Conservation (phyloP, 2,797 vertebrate species). For the Aplochiton taeniatus region DNA sequence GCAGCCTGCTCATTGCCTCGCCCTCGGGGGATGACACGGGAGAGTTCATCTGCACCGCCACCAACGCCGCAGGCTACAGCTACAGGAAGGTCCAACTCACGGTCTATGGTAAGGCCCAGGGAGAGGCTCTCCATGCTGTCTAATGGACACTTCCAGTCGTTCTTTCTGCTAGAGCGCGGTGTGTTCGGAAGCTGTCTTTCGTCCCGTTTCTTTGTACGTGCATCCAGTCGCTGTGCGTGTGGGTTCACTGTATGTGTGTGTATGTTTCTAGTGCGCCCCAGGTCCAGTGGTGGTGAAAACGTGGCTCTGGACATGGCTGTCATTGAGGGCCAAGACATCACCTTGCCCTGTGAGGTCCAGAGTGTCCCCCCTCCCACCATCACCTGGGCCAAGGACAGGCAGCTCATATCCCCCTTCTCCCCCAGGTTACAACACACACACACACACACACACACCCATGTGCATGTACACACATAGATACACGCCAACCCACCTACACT, state of each 20-base stretch:
- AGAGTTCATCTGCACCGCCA: constrained; percentile 90
- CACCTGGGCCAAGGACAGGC: constrained; percentile 91
- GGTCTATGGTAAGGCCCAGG: constrained; percentile 86
- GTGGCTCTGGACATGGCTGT: constrained; percentile 78
- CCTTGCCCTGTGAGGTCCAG: constrained; percentile 89
- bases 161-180: too few relatives aligned
- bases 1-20: constrained; percentile 83
- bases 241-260: constrained; percentile 8
- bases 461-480: not conserved
- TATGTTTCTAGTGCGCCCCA: constrained; percentile 84
- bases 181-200: too few relatives aligned
- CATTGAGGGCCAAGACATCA: constrained; percentile 81
- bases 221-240: constrained; percentile 1
- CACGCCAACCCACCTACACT: not conserved
- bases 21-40: constrained; percentile 87
- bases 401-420: constrained; percentile 93
- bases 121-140: not conserved
- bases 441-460: constrained; percentile 1
- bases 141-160: not conserved
- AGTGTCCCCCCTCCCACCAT: constrained; percentile 90
- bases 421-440: constrained; percentile 77
- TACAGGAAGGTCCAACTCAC: constrained; percentile 93
- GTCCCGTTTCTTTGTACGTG: too few relatives aligned
- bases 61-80: constrained; percentile 87
- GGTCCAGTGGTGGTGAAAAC: constrained; percentile 63